phyloP scores from a whole-genome alignment of 1,140 invertebrate genomes.

The Drosophila kohkoa region DNA sequence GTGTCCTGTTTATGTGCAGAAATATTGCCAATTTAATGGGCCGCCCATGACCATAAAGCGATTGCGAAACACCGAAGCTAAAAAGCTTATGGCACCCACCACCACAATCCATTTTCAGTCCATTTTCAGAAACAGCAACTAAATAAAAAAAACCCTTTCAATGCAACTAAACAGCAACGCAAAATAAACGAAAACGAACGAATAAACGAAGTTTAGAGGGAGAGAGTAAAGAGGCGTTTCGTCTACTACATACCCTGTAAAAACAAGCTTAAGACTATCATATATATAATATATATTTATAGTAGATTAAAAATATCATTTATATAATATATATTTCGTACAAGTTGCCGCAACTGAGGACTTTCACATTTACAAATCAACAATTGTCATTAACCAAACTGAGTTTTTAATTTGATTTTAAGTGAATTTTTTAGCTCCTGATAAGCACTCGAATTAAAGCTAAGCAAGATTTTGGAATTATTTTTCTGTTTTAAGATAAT shows the following conservation, averaged over 20 bases:
- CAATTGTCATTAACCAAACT: no score
- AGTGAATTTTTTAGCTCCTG: no score
- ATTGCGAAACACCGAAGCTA: conserved; percentile 6
- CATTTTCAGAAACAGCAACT: background rate
- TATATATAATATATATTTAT: no score
- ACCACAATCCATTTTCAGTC: conserved; percentile 20
- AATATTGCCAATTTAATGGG: conserved; percentile 63
- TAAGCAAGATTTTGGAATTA: no score
- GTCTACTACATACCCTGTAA: background rate
- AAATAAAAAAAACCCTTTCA: conserved; percentile 31
- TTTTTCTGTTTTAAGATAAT: no score
- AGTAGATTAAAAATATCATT: no score
- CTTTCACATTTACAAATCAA: no score
- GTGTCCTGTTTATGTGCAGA: conserved; percentile 49
- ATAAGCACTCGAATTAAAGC: no score
- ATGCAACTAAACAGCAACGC: conserved; percentile 17
- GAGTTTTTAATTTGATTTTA: no score
- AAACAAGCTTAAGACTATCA: no score
- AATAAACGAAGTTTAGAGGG: conserved; percentile 16
- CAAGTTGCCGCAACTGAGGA: no score
- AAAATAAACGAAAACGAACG: conserved; percentile 21
- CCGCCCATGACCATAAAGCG: conserved; percentile 51
- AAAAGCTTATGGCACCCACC: conserved; percentile 26
- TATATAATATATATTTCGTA: no score
- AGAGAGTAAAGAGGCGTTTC: background rate